These are phyloP conservation scores for Brachionus angularis DNA, from an alignment of 1,140 invertebrate genomes.

Conservation along the genomic window DNA sequence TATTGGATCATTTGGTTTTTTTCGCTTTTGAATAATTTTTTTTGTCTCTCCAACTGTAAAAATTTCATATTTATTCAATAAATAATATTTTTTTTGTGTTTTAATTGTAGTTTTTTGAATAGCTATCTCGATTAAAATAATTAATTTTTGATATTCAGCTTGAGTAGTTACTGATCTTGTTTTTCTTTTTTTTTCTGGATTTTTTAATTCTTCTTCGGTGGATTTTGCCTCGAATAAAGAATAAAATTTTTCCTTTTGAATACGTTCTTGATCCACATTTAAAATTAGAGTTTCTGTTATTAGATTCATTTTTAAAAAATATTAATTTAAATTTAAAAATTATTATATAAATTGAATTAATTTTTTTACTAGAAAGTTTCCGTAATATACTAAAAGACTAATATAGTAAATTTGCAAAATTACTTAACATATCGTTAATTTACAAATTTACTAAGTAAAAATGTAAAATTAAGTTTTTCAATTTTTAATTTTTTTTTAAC, in stretches of 20 bases:
- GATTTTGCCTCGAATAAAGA: not conserved
- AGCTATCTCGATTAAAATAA: constrained; percentile 3
- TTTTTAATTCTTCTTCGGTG: not conserved
- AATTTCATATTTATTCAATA: constrained; percentile 20
- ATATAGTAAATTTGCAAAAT: no score
- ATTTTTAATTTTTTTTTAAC: no score
- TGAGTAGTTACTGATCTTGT: not conserved
- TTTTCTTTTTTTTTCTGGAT: constrained; percentile 10
- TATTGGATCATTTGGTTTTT: constrained; percentile 1
- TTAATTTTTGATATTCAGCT: not conserved
- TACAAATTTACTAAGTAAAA: no score
- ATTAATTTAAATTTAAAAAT: no score
- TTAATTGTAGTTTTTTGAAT: not conserved
- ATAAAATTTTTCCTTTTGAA: constrained; percentile 24
- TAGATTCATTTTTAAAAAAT: no score
- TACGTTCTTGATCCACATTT: not conserved
- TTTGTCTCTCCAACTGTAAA: constrained; percentile 9
- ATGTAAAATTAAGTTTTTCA: no score
- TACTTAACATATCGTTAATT: no score
- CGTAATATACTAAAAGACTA: no score
- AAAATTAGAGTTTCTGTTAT: not conserved
- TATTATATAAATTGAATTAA: no score
- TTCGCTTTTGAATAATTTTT: constrained; percentile 6
- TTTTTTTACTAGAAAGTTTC: no score
- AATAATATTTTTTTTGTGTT: constrained; percentile 11